Evolutionary conservation across 2,797 vertebrate species (phyloP).

Genomic region (Manis javanica): DNA sequence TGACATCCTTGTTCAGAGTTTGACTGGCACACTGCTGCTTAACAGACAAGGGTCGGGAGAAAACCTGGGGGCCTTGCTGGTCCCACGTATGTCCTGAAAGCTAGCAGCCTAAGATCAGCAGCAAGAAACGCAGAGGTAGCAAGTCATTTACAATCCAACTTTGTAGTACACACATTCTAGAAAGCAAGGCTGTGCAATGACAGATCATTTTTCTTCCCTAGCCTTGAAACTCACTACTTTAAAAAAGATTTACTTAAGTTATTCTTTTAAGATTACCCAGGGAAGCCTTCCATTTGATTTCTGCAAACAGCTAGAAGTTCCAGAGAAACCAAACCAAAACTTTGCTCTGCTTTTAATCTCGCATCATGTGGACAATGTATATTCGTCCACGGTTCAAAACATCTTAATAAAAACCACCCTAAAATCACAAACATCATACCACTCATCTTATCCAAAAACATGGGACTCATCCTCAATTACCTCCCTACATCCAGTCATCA

Average conservation of each 20-base stretch:
- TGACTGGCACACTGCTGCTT: constrained; percentile 62
- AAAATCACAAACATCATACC: neutral
- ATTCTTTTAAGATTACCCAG: neutral
- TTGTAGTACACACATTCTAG: neutral
- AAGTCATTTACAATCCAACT: neutral
- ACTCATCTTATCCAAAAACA: neutral
- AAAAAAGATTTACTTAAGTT: constrained; percentile 26
- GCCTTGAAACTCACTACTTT: neutral
- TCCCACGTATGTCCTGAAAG: neutral
- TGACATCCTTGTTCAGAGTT: neutral
- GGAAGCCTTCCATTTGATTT: neutral
- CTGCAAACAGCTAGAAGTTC: neutral
- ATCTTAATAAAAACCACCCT: neutral
- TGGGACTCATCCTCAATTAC: neutral
- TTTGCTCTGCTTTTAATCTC: constrained; percentile 4
- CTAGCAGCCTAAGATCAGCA: neutral
- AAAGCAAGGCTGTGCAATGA: neutral
- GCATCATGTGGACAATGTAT: neutral
- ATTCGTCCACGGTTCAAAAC: neutral
- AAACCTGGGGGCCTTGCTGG: constrained; percentile 42
- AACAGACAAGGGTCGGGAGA: constrained; percentile 50
- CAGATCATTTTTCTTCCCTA: neutral
- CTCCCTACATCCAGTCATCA: neutral
- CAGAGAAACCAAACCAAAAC: constrained; percentile 50
- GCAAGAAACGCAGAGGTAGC: neutral